These are phyloP conservation scores for Pantala flavescens DNA, from an alignment of 1,140 invertebrate genomes.

Conservation along the genomic window DNA sequence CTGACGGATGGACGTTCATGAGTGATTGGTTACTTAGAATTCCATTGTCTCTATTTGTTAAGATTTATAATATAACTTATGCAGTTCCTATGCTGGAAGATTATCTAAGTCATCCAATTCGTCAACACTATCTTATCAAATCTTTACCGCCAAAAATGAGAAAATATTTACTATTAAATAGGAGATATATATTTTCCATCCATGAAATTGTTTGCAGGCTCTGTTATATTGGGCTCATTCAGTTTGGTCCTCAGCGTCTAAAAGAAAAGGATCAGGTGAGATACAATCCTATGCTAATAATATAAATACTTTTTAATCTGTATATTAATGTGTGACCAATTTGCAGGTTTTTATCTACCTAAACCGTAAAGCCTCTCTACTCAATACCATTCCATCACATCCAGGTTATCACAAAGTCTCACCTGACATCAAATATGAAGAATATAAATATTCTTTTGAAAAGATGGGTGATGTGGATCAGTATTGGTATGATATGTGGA, in stretches of 20 bases:
- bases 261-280: slow-evolving; percentile 55
- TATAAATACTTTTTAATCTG: not conserved
- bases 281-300: not conserved
- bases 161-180: slow-evolving; percentile 45
- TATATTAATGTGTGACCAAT: slow-evolving; percentile 13
- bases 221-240: slow-evolving; percentile 56
- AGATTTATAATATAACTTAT: slow-evolving; percentile 50
- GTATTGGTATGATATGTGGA: slow-evolving; percentile 66
- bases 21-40: slow-evolving; percentile 59
- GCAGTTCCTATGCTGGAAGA: slow-evolving; percentile 45
- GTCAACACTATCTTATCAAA: slow-evolving; percentile 51
- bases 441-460: slow-evolving; percentile 44
- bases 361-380: slow-evolving; percentile 47
- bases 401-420: slow-evolving; percentile 52
- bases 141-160: slow-evolving; percentile 41
- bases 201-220: slow-evolving; percentile 45
- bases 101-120: slow-evolving; percentile 55
- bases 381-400: slow-evolving; percentile 54
- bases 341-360: slow-evolving; percentile 53
- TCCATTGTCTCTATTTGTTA: slow-evolving; percentile 59
- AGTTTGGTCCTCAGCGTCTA: slow-evolving; percentile 53
- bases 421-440: slow-evolving; percentile 42
- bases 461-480: slow-evolving; percentile 44
- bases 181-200: slow-evolving; percentile 49
- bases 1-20: slow-evolving; percentile 61